Conservation (phyloP, 2,113 vertebrate species). For the Myocastor coypus region DNA sequence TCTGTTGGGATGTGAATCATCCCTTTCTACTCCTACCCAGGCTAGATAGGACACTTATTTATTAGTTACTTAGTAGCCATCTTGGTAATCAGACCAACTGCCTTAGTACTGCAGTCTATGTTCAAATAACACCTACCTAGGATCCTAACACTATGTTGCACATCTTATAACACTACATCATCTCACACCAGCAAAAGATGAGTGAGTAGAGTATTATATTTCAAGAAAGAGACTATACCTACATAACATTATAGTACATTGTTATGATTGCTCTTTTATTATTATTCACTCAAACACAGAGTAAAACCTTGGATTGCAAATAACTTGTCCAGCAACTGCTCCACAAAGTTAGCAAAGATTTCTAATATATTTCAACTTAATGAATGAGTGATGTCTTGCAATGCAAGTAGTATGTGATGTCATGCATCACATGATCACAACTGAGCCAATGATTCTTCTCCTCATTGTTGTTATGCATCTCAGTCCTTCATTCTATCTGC, state of each 20-base stretch:
- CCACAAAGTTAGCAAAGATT: not conserved
- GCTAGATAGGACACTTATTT: too few relatives aligned
- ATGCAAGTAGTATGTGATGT: not conserved
- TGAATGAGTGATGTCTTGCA: not conserved
- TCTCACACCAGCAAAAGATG: not conserved
- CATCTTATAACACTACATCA: too few relatives aligned
- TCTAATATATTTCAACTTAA: not conserved
- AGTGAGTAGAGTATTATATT: not conserved
- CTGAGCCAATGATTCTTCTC: not conserved
- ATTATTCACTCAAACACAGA: not conserved
- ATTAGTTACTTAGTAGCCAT: not conserved
- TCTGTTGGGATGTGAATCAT: not conserved
- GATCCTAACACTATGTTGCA: not conserved
- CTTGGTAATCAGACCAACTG: not conserved
- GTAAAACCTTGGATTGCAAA: not conserved
- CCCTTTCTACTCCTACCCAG: not conserved
- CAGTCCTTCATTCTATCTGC: not conserved
- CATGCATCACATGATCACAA: not conserved
- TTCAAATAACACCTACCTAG: not conserved
- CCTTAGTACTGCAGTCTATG: not conserved
- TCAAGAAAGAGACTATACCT: not conserved
- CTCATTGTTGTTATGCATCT: not conserved
- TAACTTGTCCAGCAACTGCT: not conserved
- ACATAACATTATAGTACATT: not conserved
- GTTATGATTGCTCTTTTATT: not conserved